Base-by-base conservation (phyloP, 2,797 vertebrate genomes). In the Sphenopsis melanotis region DNA sequence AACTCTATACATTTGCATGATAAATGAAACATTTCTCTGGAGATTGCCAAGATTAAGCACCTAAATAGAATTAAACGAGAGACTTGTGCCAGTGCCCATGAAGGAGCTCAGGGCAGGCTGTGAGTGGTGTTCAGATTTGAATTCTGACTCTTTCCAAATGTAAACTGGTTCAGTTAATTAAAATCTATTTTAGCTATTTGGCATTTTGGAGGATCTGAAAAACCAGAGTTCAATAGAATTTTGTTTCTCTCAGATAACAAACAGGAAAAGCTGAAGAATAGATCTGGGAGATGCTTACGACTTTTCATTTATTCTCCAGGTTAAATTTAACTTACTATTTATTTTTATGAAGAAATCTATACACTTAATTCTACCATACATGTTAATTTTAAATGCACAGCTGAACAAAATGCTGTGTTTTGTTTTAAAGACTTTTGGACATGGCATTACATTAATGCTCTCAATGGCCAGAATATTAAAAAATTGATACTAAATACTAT, bases 201-300 rank as follows among this genome's bases (percentile, higher is more conserved):
- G 53, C 18, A 4, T 66, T 89, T 96, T 93, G 42, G 50, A 71
- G 27, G 20, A 56, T 68, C 50, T 55, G 74, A 83, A 85, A 80
- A 92, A 56, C 10, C 53, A 16, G 44, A 70, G 32, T 81, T 81
- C 19, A 26, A 2, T 44, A 44, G 24, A 63, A 22, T 66, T 69
- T 81, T 70, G 30, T 50, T 79, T 90, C 61, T 87, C 46, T 66
- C 60, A 77, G 63, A 41, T 24, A 82, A 69, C 83, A 82, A 91
- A 70, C 49, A 84, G 89, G 95, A 94, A 88, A 39, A 83, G 59
- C 34, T 75, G 70, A 91, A 86, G 79, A 82, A 44, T 91, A 76
- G 70, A 39, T 81, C 55, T 10, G 16, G 55, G 56, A 80, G 63
- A 52, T 84, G 15, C 36, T 9, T 47, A 29, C 2, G 13, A 46